Conservation (phyloP, 2,797 vertebrate genomes). For the Myotis daubentonii region DNA sequence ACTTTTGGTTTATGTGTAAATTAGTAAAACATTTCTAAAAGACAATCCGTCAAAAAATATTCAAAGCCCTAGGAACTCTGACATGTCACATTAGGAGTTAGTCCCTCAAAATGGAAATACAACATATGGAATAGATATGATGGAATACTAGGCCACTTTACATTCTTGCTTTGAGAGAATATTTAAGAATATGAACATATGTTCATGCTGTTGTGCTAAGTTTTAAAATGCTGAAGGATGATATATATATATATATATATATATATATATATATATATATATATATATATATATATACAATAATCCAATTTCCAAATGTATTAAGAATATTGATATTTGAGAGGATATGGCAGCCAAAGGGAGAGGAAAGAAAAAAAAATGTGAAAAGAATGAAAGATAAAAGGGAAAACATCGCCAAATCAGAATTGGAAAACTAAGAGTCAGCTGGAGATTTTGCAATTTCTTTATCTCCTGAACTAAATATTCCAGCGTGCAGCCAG, state of each 20-base stretch:
- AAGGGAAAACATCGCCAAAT: background rate
- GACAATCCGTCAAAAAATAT: background rate
- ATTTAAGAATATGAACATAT: slow-evolving; percentile 39
- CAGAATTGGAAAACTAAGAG: background rate
- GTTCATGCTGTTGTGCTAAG: background rate
- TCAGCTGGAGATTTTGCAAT: background rate
- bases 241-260: background rate
- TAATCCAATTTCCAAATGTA: background rate
- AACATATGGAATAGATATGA: background rate
- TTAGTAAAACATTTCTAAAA: background rate
- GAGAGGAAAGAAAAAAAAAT: background rate
- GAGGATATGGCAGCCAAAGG: background rate
- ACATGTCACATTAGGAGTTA: background rate
- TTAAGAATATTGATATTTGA: background rate
- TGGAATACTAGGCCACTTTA: background rate
- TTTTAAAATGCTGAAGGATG: slow-evolving; percentile 13
- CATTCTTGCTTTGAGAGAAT: background rate
- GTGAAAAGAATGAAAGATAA: background rate
- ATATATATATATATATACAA: background rate
- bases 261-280: background rate
- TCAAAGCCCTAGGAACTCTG: background rate
- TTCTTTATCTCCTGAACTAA: background rate
- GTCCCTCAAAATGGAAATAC: background rate
- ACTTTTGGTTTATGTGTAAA: background rate
- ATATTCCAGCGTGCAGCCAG: background rate